These are phyloP conservation scores for Criorhina ranunculi DNA, from an alignment of 2,888 invertebrate species.

Conservation along the genomic window DNA sequence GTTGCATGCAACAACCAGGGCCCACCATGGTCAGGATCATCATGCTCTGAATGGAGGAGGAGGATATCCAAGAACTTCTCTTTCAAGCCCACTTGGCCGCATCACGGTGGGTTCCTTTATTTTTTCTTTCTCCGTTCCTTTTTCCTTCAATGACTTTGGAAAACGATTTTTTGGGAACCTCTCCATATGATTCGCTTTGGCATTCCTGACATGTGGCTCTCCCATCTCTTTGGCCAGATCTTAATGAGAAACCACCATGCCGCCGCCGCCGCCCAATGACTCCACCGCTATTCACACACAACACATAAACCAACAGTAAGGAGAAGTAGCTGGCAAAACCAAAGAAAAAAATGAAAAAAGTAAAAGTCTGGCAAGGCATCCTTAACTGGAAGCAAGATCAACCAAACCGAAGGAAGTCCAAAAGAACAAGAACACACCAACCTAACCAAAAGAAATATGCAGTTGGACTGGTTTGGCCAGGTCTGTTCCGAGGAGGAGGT, in stretches of 20 bases:
- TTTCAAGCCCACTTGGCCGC: slow-evolving; percentile 34
- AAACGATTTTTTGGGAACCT: slow-evolving; percentile 28
- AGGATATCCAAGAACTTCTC: neutral
- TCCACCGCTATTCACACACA: slow-evolving; percentile 1
- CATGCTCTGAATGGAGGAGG: slow-evolving; percentile 55
- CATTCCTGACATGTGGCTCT: slow-evolving; percentile 64
- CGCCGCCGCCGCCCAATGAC: slow-evolving; percentile 20
- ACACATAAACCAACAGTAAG: neutral
- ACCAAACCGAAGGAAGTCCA: slow-evolving; percentile 16
- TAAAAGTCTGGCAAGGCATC: slow-evolving; percentile 63
- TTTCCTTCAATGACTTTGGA: slow-evolving; percentile 65
- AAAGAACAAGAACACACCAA: slow-evolving; percentile 57
- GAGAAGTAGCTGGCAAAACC: neutral
- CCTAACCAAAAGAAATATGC: slow-evolving; percentile 59
- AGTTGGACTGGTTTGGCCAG: slow-evolving; percentile 72
- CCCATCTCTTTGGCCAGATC: slow-evolving; percentile 68
- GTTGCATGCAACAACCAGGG: slow-evolving; percentile 30
- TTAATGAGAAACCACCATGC: slow-evolving; percentile 69
- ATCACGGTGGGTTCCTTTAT: neutral
- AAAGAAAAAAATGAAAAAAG: slow-evolving; percentile 48
- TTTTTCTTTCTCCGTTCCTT: slow-evolving; percentile 20
- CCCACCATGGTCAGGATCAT: slow-evolving; percentile 5
- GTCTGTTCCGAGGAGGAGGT: slow-evolving; percentile 6
- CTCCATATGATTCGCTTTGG: slow-evolving; percentile 70
- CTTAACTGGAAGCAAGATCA: slow-evolving; percentile 27